Conservation (phyloP, 2,113 vertebrate genomes). For the Myrmophylax atrothorax region DNA sequence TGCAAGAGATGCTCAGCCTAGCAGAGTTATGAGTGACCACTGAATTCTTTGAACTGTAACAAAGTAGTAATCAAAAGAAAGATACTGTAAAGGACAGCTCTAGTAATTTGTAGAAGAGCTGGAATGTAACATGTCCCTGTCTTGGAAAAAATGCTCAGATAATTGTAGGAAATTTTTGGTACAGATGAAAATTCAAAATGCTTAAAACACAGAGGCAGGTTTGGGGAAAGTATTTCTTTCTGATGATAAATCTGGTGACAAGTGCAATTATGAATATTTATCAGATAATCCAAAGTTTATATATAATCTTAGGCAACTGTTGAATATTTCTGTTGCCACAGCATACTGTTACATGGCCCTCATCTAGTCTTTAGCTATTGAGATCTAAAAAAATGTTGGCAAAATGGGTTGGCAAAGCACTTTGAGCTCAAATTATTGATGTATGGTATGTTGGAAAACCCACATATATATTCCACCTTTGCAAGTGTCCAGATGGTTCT, state of each 20-base stretch:
- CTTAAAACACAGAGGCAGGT: neutral
- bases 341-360: neutral
- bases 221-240: neutral
- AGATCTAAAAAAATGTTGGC: neutral
- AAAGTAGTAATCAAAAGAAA: neutral
- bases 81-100: neutral
- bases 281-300: neutral
- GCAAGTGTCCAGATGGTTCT: neutral
- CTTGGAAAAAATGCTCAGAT: neutral
- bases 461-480: neutral
- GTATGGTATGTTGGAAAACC: neutral
- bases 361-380: neutral
- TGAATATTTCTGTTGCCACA: neutral
- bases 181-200: neutral
- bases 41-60: neutral
- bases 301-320: neutral
- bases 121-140: neutral
- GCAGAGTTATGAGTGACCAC: fast-evolving
- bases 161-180: neutral
- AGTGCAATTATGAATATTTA: neutral
- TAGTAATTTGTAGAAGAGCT: neutral
- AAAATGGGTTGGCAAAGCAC: neutral
- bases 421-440: neutral
- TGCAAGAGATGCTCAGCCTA: neutral
- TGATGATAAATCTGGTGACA: neutral